Base-by-base conservation (phyloP, 1,140 invertebrate genomes). In the Pseudomyrmex sp. region DNA sequence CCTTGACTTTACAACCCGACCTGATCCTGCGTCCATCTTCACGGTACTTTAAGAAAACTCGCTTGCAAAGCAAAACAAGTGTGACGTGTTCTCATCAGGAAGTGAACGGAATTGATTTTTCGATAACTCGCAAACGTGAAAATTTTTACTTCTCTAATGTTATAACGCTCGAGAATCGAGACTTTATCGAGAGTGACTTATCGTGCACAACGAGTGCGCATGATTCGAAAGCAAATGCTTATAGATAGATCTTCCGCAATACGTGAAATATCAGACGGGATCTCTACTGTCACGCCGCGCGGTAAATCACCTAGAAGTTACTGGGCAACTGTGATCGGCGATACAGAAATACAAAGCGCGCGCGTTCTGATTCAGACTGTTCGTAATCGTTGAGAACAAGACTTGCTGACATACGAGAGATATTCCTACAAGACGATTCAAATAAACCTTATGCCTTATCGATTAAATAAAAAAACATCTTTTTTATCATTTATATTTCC, bases 281-380 rank as follows among this genome's bases (percentile, higher is more conserved):
- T 90, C 88, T 75, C 44, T 82, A 63, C 35, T 62, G 74, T 86
- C 72, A 84, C 73, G 82, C 66, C 48, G 66, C 5, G 82, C 83
- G 61, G 66, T 90, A 90, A 90, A 90, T 90, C 85, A 84, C 73
- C 79, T 58, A 58, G 58, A 46, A 70, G 69, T 88, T 82, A 83
- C 48, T 65, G 46, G 54, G 61, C 59, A 26, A 84, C 74, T 77
- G 87, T 83, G 70, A 88, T 83, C 85, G 72, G 48, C 83, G 77
- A 90, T 88, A 85, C 50, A 85, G 85, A 87, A 89, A 85, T 89
- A 87, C 87, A 90, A 90, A 90, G 86, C 82, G 84, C 84, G 65
- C 77, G 85, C 79, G 87, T 85, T 87, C 84, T 77, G 80, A 87
- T 89, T 84, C 73, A 65, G 83, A 79, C 68, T 84, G 77, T 70